Percentiles rank a stretch among this genome's conserved stretches.
phyloP scores from a whole-genome alignment of 2,797 vertebrate species.

The Leptatherina wallacei region DNA sequence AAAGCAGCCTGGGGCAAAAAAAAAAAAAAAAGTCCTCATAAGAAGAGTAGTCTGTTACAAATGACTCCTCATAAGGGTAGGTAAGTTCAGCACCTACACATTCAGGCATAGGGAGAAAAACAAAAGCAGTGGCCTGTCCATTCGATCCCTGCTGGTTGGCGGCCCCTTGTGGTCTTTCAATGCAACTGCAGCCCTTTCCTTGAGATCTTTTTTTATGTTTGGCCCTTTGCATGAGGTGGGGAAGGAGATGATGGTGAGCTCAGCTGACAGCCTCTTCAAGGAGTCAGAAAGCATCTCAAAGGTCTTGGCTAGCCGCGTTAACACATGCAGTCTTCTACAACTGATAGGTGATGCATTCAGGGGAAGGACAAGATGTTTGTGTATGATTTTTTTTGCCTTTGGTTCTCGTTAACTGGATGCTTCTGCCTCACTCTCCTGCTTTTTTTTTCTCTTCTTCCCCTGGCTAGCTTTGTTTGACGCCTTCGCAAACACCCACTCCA shows the following conservation, averaged over 20 bases:
- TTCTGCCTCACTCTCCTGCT: slow-evolving; percentile 38
- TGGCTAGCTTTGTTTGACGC: slow-evolving; percentile 75
- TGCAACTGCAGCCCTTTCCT: slow-evolving; percentile 17
- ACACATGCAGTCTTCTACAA: slow-evolving; percentile 9
- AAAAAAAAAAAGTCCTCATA: neutral
- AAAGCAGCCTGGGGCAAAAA: neutral
- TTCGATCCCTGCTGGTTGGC: neutral
- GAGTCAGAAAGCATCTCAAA: slow-evolving; percentile 52
- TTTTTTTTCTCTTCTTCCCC: slow-evolving; percentile 27
- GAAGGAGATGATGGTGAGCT: slow-evolving; percentile 59
- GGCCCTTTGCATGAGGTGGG: slow-evolving; percentile 29
- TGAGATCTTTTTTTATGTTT: neutral
- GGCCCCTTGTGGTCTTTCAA: slow-evolving; percentile 44
- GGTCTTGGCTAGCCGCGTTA: slow-evolving; percentile 29
- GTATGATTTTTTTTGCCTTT: slow-evolving; percentile 3
- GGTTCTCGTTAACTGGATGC: slow-evolving; percentile 29
- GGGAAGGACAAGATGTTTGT: slow-evolving; percentile 8
- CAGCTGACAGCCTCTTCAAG: slow-evolving; percentile 66
- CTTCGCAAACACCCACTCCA: slow-evolving; percentile 78
- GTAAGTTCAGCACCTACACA: neutral
- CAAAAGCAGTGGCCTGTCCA: neutral
- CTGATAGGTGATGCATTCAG: slow-evolving; percentile 56
- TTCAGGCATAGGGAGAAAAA: neutral
- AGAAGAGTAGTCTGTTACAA: neutral
- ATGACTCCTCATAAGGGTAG: neutral